A percentile compares a stretch with the other conserved stretches of the same genome.
Conservation (phyloP, 1,140 invertebrate genomes). For the Hycleus phaleratus region DNA sequence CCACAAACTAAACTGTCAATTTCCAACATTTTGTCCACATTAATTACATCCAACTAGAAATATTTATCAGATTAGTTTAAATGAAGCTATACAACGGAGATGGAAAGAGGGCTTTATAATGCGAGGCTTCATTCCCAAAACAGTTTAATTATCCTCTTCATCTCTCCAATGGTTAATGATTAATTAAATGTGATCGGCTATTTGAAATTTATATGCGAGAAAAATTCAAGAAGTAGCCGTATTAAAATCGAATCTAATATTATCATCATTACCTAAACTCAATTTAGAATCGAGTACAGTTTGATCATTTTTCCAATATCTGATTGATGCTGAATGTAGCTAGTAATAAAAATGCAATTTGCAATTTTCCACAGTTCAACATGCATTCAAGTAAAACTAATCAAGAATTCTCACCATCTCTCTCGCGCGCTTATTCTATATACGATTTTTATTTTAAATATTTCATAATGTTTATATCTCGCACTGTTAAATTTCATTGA, state of each 20-base stretch:
- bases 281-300: background rate
- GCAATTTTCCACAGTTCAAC: slow-evolving; percentile 1
- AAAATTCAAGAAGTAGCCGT: background rate
- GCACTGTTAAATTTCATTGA: background rate
- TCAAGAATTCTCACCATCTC: background rate
- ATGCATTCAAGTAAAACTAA: slow-evolving; percentile 6
- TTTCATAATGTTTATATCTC: background rate
- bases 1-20: no score
- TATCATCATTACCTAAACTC: background rate
- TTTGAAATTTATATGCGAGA: background rate
- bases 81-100: background rate
- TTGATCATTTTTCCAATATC: background rate
- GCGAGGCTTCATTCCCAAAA: background rate
- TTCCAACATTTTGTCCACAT: background rate
- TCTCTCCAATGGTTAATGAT: no score
- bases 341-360: background rate
- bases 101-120: background rate
- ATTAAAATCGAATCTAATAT: background rate
- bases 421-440: background rate
- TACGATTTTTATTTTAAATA: background rate
- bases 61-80: background rate
- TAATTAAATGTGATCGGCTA: background rate
- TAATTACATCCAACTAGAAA: background rate
- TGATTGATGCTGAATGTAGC: background rate
- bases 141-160: background rate